Conservation (phyloP, 2,888 invertebrate genomes). For the Eristalis arbustorum region DNA sequence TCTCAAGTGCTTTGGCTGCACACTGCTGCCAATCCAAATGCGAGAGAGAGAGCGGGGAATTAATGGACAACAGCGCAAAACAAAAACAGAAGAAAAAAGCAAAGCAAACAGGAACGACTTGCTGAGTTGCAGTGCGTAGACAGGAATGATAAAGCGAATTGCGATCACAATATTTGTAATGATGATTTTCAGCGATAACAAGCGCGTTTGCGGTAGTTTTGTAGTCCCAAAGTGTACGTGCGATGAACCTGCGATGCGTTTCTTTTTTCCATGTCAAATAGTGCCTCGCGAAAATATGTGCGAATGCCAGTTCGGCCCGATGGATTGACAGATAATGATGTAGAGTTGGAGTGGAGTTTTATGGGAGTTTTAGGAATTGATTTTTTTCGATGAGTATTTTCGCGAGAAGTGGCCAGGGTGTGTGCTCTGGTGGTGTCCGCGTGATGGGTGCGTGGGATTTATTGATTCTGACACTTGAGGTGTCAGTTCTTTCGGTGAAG, state of each 20-base stretch:
- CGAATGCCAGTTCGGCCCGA: neutral
- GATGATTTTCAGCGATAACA: conserved; percentile 52
- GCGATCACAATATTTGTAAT: conserved; percentile 50
- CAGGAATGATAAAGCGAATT: conserved; percentile 60
- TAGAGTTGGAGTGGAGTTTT: neutral
- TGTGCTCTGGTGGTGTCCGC: neutral
- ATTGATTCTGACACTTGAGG: neutral
- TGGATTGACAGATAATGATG: conserved; percentile 24
- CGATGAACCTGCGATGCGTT: conserved; percentile 1
- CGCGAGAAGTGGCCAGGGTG: neutral
- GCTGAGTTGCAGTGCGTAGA: conserved; percentile 33
- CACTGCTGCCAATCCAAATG: neutral
- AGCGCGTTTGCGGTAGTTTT: conserved; percentile 63
- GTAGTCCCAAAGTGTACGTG: conserved; percentile 36
- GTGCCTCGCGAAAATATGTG: conserved; percentile 20
- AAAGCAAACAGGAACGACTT: conserved; percentile 39
- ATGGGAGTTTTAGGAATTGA: neutral
- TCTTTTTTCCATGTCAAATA: conserved; percentile 7
- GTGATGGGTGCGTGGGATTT: neutral
- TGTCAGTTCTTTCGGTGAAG: neutral
- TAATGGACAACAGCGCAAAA: conserved; percentile 2
- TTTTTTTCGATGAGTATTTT: neutral
- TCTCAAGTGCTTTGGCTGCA: neutral
- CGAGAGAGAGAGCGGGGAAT: neutral
- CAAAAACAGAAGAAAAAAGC: neutral